Conservation (phyloP, 2,888 invertebrate genomes). For the Lycia hirtaria region DNA sequence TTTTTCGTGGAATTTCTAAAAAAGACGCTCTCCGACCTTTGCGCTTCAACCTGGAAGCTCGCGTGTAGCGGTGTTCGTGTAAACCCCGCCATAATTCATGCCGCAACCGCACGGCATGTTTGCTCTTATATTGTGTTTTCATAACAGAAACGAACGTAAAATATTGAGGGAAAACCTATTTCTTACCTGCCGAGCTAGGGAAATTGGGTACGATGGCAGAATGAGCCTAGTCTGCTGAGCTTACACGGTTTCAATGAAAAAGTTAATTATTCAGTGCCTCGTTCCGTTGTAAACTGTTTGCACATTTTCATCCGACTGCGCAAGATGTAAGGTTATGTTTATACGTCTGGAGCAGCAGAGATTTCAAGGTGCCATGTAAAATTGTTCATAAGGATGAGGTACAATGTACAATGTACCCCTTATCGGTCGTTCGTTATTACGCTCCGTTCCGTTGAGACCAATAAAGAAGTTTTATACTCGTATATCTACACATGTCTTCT, state of each 20-base stretch:
- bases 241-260: too few species aligned
- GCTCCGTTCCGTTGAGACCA: too few species aligned
- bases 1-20: slow-evolving; percentile 2
- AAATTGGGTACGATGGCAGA: not conserved
- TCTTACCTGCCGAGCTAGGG: slow-evolving; percentile 2
- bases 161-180: slow-evolving; percentile 20
- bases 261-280: too few species aligned
- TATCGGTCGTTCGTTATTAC: too few species aligned
- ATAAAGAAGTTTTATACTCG: too few species aligned
- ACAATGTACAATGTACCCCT: not conserved
- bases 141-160: slow-evolving; percentile 29
- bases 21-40: not conserved
- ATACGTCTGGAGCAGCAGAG: too few species aligned
- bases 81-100: slow-evolving; percentile 50
- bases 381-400: not conserved
- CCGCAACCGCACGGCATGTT: slow-evolving; percentile 45
- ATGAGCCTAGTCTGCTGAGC: not conserved
- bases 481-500: too few species aligned
- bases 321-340: too few species aligned
- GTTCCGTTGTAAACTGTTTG: too few species aligned
- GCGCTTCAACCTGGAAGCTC: slow-evolving; percentile 29
- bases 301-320: too few species aligned
- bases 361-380: too few species aligned
- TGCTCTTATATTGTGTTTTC: slow-evolving; percentile 42
- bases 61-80: slow-evolving; percentile 48